These are phyloP conservation scores for Podabrus alpinus DNA, from an alignment of 2,888 invertebrate genomes.

Conservation along the genomic window DNA sequence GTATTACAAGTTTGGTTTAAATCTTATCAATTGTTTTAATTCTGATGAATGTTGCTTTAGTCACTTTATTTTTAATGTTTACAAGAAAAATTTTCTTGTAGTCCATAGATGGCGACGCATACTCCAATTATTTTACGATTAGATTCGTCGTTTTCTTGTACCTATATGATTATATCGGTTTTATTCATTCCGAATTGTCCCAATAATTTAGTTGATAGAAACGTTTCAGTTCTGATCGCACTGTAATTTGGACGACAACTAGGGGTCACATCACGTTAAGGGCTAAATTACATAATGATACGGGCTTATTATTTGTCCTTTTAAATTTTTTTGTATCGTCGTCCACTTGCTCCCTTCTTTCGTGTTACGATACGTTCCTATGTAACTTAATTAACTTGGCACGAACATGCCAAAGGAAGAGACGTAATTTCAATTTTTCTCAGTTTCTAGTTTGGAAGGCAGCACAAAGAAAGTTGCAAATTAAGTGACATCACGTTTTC, in stretches of 20 bases:
- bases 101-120: too few species aligned
- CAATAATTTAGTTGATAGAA: not conserved
- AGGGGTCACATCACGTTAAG: not conserved
- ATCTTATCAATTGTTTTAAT: not conserved
- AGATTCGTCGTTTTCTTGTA: too few species aligned
- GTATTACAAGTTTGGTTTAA: not conserved
- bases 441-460: not conserved
- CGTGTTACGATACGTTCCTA: not conserved
- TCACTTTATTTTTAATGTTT: not conserved
- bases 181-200: not conserved
- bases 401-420: not conserved
- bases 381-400: not conserved
- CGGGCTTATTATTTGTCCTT: not conserved
- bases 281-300: not conserved
- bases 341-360: not conserved
- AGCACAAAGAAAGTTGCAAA: not conserved
- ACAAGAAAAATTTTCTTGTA: not conserved
- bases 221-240: not conserved
- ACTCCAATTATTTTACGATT: too few species aligned
- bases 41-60: not conserved
- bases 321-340: not conserved
- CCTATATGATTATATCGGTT: too few species aligned
- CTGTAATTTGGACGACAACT: not conserved
- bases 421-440: not conserved
- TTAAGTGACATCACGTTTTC: not conserved